Conservation (phyloP, 2,113 vertebrate genomes). For the Donacobius atricapilla region DNA sequence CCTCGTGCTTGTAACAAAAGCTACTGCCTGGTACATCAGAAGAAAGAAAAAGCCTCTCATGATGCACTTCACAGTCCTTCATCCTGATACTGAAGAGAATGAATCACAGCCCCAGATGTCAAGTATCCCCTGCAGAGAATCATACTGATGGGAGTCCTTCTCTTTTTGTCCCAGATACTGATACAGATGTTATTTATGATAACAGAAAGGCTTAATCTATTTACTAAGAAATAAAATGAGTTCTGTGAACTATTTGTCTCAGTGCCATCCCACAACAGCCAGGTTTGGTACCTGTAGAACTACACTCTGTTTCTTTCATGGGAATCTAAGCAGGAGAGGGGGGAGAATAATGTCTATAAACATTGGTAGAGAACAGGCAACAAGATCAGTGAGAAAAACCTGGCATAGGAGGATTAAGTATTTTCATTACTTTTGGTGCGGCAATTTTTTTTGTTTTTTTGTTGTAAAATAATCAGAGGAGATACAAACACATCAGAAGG, state of each 20-base stretch:
- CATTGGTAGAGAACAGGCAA: background rate
- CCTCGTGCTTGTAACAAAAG: background rate
- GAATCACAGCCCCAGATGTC: background rate
- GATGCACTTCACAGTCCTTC: background rate
- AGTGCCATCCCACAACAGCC: background rate
- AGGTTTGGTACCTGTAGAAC: background rate
- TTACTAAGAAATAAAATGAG: background rate
- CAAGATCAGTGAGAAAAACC: background rate
- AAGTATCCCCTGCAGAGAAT: background rate
- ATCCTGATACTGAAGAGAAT: background rate
- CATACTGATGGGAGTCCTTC: background rate
- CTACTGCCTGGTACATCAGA: background rate
- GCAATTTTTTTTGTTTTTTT: background rate
- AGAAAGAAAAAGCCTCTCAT: background rate
- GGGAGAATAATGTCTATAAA: background rate
- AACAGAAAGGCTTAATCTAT: background rate
- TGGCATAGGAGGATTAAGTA: background rate
- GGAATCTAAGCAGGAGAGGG: background rate
- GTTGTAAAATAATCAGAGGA: conserved; percentile 3
- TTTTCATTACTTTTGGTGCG: background rate
- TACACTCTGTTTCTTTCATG: background rate
- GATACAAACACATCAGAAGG: background rate
- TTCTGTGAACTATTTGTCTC: background rate
- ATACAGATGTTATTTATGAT: background rate
- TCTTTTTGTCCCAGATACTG: background rate